Conservation (phyloP, 2,888 invertebrate genomes). For the Nemapogon koenigi region DNA sequence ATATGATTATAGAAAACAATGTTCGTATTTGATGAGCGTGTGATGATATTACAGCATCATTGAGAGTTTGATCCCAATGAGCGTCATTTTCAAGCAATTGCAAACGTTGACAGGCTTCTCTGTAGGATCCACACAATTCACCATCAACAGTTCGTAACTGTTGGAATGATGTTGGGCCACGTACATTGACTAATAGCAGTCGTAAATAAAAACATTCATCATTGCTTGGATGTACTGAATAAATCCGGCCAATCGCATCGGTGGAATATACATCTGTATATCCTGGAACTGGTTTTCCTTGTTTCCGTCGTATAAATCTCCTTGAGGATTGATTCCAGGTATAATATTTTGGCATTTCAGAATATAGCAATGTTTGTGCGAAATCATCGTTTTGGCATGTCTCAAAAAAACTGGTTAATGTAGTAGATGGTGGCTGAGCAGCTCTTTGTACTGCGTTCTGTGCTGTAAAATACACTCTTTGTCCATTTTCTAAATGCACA, state of each 20-base stretch:
- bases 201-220: slow-evolving; percentile 12
- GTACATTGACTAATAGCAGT: slow-evolving; percentile 15
- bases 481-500: slow-evolving; percentile 19
- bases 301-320: slow-evolving; percentile 19
- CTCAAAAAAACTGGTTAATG: slow-evolving; percentile 16
- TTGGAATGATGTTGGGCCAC: slow-evolving; percentile 16
- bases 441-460: slow-evolving; percentile 9
- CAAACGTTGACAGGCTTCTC: slow-evolving; percentile 20
- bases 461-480: slow-evolving; percentile 18
- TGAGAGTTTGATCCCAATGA: slow-evolving; percentile 17
- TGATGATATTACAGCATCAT: slow-evolving; percentile 11
- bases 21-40: slow-evolving; percentile 9
- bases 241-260: slow-evolving; percentile 13
- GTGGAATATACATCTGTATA: slow-evolving; percentile 11
- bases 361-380: slow-evolving; percentile 18
- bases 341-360: slow-evolving; percentile 20
- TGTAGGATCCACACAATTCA: slow-evolving; percentile 18
- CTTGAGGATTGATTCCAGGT: slow-evolving; percentile 20
- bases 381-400: slow-evolving; percentile 19
- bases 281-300: slow-evolving; percentile 17
- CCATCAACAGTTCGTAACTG: slow-evolving; percentile 20
- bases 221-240: slow-evolving; percentile 13
- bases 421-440: slow-evolving; percentile 10
- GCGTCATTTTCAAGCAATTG: slow-evolving; percentile 20
- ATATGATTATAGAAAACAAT: slow-evolving; percentile 6